Evolutionary conservation across 1,140 invertebrate genomes (phyloP), one percentile per base, ranked within the genome.

Genomic region (Pissodes strobi): DNA sequence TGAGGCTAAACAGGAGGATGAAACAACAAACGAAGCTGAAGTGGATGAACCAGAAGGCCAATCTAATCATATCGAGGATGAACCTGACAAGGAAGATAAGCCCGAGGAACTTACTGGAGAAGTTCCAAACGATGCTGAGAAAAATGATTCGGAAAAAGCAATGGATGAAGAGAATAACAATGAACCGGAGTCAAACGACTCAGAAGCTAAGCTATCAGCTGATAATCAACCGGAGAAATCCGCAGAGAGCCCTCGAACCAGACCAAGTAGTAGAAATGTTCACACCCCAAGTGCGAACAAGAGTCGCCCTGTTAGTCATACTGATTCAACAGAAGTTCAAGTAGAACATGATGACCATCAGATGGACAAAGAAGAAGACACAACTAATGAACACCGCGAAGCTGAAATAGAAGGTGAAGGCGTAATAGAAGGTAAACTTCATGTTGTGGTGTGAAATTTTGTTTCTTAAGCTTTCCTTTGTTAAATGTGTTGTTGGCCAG

Each of bases 21-120:
- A 37, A 12, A 70, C 70, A 69, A 75, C 76, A 74, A 74, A 74
- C 76, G 76, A 78, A 10, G 18, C 73, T 76, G 76, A 68, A 73
- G 74, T 30, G 5, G 49, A 13, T 52, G 22, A 52, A 30, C 23
- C 27, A 52, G 6, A 21, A 12, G 15, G n/a, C 12, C 17, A 43
- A 45, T 19, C 18, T 43, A 38, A 52, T 45, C 25, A 41, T 41
- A 27, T n/a, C n/a, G n/a, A n/a, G n/a, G n/a, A n/a, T n/a, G n/a
- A n/a, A n/a, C n/a, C n/a, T n/a, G n/a, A n/a, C n/a, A n/a, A n/a
- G n/a, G n/a, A n/a, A n/a, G n/a, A n/a, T n/a, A n/a, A n/a, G n/a
- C n/a, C n/a, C n/a, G n/a, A 59, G 39, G 67, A 25, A 9, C 70
- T 71, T n/a, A 69, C 74, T 38, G 69, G 74, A 25, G 61, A 68